Percentiles rank a stretch among this genome's conserved stretches.
phyloP scores from a whole-genome alignment of 2,888 invertebrate species.

The Scaptomyza cyrtandrae region DNA sequence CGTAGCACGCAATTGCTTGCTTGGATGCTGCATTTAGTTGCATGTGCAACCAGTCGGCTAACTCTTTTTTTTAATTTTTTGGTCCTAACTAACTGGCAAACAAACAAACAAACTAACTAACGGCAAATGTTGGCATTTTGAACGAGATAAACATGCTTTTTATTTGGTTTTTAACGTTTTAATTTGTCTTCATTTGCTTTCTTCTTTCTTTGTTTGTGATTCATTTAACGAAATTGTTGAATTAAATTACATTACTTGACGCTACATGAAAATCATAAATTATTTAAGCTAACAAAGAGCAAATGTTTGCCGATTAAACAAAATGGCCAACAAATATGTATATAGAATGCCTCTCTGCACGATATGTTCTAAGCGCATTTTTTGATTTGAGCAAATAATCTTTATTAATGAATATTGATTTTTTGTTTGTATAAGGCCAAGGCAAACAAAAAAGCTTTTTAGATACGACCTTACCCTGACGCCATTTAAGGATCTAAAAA shows the following conservation, averaged over 20 bases:
- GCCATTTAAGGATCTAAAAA: background rate
- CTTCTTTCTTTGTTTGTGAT: background rate
- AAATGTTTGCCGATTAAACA: background rate
- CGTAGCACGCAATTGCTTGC: conserved; percentile 45
- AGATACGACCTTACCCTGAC: background rate
- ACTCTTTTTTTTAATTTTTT: background rate
- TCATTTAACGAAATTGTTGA: background rate
- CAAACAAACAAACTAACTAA: conserved; percentile 1
- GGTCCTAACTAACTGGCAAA: conserved; percentile 10
- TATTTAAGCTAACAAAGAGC: background rate
- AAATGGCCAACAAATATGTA: background rate
- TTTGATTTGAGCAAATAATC: background rate
- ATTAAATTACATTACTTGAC: background rate
- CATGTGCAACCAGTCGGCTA: conserved; percentile 35
- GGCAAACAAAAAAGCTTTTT: conserved; percentile 1
- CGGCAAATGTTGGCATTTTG: conserved; percentile 5
- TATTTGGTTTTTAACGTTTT: conserved; percentile 2
- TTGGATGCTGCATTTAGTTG: conserved; percentile 26
- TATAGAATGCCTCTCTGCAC: background rate
- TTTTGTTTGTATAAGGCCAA: background rate
- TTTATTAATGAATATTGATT: conserved; percentile 11
- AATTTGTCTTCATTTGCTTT: conserved; percentile 11
- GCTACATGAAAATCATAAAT: background rate
- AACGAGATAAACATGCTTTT: conserved; percentile 1
- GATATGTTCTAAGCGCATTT: background rate